Evolutionary conservation across 1,140 invertebrate genomes (phyloP).

Genomic region (Sarcophaga peregrina): DNA sequence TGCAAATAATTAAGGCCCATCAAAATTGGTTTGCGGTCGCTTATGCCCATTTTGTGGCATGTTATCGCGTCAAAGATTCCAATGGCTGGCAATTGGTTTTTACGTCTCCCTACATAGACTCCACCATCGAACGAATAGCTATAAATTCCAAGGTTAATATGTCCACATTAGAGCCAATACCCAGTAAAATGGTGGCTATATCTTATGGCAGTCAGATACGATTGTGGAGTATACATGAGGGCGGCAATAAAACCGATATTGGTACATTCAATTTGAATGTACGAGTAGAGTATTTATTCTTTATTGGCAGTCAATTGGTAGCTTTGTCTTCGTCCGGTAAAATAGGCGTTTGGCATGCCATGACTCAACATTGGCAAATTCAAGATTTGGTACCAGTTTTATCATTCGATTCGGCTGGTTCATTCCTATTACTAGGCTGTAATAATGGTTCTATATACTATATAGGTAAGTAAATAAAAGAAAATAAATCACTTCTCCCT

Average conservation of each 20-base stretch:
- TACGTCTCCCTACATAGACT: constrained; percentile 91
- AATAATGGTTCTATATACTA: constrained; percentile 98
- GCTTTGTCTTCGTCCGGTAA: constrained; percentile 94
- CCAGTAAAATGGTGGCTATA: constrained; percentile 89
- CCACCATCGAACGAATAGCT: constrained; percentile 90
- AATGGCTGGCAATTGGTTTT: constrained; percentile 96
- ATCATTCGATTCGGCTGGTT: constrained; percentile 96
- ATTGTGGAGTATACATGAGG: constrained; percentile 90
- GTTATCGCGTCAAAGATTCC: constrained; percentile 94
- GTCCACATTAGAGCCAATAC: constrained; percentile 65
- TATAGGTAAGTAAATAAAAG: constrained; percentile 77
- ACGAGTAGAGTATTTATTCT: constrained; percentile 94
- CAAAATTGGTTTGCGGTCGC: constrained; percentile 98
- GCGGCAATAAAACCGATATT: constrained; percentile 80
- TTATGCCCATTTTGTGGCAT: constrained; percentile 94
- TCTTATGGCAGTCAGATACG: constrained; percentile 86
- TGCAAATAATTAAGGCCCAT: constrained; percentile 95
- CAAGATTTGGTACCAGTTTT: constrained; percentile 95
- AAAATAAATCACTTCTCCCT: not conserved
- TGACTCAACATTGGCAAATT: constrained; percentile 98
- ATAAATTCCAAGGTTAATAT: constrained; percentile 89
- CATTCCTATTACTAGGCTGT: constrained; percentile 93
- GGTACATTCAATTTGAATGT: constrained; percentile 94
- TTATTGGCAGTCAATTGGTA: constrained; percentile 96
- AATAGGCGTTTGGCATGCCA: constrained; percentile 98